Base-by-base conservation (phyloP, 1,140 invertebrate genomes). In the Parapsyche elsis region DNA sequence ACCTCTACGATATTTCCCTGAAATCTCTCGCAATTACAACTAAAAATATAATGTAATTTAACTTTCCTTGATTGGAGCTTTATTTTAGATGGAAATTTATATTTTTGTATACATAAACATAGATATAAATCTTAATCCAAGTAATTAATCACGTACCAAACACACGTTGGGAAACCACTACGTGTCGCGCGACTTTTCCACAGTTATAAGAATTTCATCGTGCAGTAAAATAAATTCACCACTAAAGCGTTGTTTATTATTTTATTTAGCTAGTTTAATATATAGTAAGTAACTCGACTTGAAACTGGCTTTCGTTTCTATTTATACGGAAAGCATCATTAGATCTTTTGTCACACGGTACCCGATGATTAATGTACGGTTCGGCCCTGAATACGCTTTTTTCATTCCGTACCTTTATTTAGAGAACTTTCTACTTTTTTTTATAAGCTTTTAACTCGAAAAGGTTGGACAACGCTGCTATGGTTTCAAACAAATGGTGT, bases 201-300 rank as follows among this genome's bases (percentile, higher is more conserved):
- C 57, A 61, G 16, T 61, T 7, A 9, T 16, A 21, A 21, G 9
- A 38, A 38, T 38, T 21, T 61, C 16, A 16, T 19, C 16, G 7
- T 5, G 57, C 5, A 16, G n/a, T 19, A 61, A 61, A 61, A 61
- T n/a, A n/a, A n/a, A n/a, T n/a, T n/a, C n/a, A n/a, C n/a, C n/a
- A n/a, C n/a, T n/a, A n/a, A n/a, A n/a, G n/a, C n/a, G n/a, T n/a
- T n/a, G 57, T 61, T 61, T 19, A 61, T 61, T 16, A 9, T 61
- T 61, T 61, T 61, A 61, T 61, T 61, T 61, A 61, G 57, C 57
- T n/a, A 61, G 19, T 61, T 61, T 61, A 61, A 61, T 61, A 38
- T 38, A 4, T 4, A 1, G 19, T 19, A 61, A 61, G 57, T 5
- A 9, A 61, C 57, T 61, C 57, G 57, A 61, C n/a, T 53, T 10